Base-by-base conservation (phyloP, 2,797 vertebrate species). In the Sebastes iracundus region DNA sequence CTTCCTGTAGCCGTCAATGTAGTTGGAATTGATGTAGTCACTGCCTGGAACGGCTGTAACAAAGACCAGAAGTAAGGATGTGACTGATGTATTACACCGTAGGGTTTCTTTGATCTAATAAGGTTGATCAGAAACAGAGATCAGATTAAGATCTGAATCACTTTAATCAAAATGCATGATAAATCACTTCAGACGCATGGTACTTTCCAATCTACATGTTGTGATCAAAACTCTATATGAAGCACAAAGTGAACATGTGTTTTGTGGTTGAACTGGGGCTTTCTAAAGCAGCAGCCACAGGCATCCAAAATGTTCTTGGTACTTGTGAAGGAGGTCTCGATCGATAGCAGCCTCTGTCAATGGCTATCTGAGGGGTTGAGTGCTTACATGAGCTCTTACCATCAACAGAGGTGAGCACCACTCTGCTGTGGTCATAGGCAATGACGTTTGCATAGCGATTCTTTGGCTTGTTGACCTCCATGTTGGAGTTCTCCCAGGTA, bases 391-490 rank as follows among this genome's bases (percentile, higher is more conserved):
- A 12, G 42, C 69, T 86, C 97, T 96, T 94, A 98, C 98, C 97
- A 14, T 99, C 98, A 0, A 98, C 96, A 64, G 97, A 97, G 75
- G 97, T 97, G 72, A 99, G 96, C 88, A 99, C 97, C 82, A 98
- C 98, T 22, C 98, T 96, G 0, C 98, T 99, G 89, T 99, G 98
- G 93, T 99, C 98, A 1, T 99, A 99, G 84, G 98, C 97, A 2
- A 99, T 99, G 86, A 99, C 98, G 0, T 99, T 99, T 88, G 98
- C 98, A 78, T 99, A 99, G 94, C 98, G 98, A 87, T 99, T 99
- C 96, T 99, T 99, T 22, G 98, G 98, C 92, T 99, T 99, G 90
- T 99, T 99, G 87, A 99, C 98, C 92, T 99, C 98, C 92, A 98
- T 96, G 94, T 99, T 99, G 84, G 98, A 99, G 91, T 99, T 97